A percentile compares a stretch with the other conserved stretches of the same genome.
These are phyloP conservation scores for Monochamus alternatus DNA, from an alignment of 2,888 invertebrate species.

Conservation along the genomic window DNA sequence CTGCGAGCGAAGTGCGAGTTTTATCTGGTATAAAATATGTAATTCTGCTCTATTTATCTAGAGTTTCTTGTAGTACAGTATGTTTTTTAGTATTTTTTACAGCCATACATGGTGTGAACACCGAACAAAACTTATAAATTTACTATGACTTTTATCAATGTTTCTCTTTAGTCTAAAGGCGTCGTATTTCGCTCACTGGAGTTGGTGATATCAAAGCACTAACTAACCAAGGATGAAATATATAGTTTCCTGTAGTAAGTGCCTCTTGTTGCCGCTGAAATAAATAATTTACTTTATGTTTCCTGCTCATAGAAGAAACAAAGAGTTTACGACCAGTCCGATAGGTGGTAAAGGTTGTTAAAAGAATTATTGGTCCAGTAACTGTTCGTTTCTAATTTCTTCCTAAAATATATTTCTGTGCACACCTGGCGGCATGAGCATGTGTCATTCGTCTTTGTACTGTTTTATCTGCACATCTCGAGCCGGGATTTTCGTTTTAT, in stretches of 20 bases:
- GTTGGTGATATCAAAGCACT: too few species aligned
- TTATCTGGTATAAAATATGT: too few species aligned
- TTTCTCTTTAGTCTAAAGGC: too few species aligned
- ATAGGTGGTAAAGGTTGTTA: not conserved
- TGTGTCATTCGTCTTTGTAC: slow-evolving; percentile 49
- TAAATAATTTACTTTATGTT: not conserved
- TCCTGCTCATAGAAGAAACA: not conserved
- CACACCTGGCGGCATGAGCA: slow-evolving; percentile 48
- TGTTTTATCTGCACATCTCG: slow-evolving; percentile 40
- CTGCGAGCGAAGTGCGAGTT: too few species aligned
- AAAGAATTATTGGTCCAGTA: not conserved
- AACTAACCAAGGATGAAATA: not conserved
- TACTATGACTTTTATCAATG: too few species aligned
- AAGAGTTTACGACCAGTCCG: not conserved
- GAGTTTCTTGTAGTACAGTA: too few species aligned
- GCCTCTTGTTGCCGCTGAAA: not conserved
- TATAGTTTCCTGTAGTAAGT: not conserved
- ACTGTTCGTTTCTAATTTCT: slow-evolving; percentile 29
- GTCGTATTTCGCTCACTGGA: too few species aligned
- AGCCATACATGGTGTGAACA: too few species aligned
- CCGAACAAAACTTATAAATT: too few species aligned
- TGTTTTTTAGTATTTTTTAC: too few species aligned
- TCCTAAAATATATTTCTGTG: slow-evolving; percentile 41
- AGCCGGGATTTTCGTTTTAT: slow-evolving; percentile 39
- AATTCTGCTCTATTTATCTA: too few species aligned